Conservation (phyloP, 2,113 vertebrate species). For the Gracilinanus agilis region DNA sequence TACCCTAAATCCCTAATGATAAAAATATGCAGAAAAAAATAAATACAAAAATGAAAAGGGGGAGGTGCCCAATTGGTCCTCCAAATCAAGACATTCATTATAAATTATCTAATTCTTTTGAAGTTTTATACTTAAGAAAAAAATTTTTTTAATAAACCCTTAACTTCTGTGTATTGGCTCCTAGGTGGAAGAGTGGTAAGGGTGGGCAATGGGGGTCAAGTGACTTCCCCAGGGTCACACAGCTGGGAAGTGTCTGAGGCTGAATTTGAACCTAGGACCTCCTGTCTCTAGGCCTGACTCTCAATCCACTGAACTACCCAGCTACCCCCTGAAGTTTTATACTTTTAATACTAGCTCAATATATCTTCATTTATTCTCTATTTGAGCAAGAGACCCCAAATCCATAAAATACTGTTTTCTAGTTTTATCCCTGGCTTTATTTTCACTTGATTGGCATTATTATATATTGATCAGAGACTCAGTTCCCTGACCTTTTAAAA, state of each 20-base stretch:
- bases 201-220: too few species aligned
- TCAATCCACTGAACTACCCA: too few species aligned
- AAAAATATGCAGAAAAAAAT: neutral
- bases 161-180: too few species aligned
- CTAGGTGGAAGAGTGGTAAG: too few species aligned
- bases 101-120: neutral
- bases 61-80: neutral
- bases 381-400: neutral
- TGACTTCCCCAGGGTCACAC: too few species aligned
- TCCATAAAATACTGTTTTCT: slow-evolving; percentile 23
- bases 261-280: too few species aligned
- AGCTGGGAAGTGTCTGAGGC: too few species aligned
- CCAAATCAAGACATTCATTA: neutral
- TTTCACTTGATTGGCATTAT: slow-evolving; percentile 35
- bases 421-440: slow-evolving; percentile 8
- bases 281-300: too few species aligned
- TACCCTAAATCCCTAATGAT: neutral
- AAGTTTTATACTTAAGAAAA: neutral
- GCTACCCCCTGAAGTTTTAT: neutral
- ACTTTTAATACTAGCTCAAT: neutral
- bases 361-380: slow-evolving; percentile 21
- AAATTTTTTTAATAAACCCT: too few species aligned
- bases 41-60: neutral
- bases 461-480: slow-evolving; percentile 1
- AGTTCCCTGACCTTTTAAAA: slow-evolving; percentile 30